phyloP scores from a whole-genome alignment of 2,888 invertebrate species.

The Andrena fulva region DNA sequence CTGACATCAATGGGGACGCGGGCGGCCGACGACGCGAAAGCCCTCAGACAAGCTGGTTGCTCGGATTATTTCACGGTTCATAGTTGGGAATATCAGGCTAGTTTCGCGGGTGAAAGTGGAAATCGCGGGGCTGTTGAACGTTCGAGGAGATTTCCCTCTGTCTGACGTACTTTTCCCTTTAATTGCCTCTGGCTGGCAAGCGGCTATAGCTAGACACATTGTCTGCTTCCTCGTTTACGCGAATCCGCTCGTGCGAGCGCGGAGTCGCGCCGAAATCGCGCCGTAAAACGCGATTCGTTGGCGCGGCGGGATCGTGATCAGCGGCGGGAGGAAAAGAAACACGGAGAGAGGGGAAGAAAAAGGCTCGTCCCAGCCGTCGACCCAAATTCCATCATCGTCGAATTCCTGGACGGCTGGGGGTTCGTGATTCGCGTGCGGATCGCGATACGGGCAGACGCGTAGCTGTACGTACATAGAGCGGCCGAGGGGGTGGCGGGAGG shows the following conservation, averaged over 20 bases:
- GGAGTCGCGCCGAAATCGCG: conserved; percentile 8
- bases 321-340: no score
- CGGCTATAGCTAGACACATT: background rate
- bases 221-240: background rate
- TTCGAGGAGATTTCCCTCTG: background rate
- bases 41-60: conserved; percentile 14
- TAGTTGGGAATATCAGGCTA: conserved; percentile 41
- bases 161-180: background rate
- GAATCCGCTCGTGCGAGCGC: background rate
- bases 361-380: conserved; percentile 55
- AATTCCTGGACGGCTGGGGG: conserved; percentile 56
- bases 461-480: conserved; percentile 34
- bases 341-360: background rate
- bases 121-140: background rate
- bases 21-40: background rate
- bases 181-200: background rate
- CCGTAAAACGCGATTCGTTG: background rate
- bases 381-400: conserved; percentile 70
- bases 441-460: conserved; percentile 66
- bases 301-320: background rate
- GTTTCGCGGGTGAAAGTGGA: background rate
- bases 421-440: conserved; percentile 72
- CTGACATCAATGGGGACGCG: conserved; percentile 44
- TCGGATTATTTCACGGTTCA: conserved; percentile 35
- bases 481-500: no score